Percentiles rank a stretch among this genome's conserved stretches.
Conservation (phyloP, 2,888 invertebrate genomes). For the Pterostichus madidus region DNA sequence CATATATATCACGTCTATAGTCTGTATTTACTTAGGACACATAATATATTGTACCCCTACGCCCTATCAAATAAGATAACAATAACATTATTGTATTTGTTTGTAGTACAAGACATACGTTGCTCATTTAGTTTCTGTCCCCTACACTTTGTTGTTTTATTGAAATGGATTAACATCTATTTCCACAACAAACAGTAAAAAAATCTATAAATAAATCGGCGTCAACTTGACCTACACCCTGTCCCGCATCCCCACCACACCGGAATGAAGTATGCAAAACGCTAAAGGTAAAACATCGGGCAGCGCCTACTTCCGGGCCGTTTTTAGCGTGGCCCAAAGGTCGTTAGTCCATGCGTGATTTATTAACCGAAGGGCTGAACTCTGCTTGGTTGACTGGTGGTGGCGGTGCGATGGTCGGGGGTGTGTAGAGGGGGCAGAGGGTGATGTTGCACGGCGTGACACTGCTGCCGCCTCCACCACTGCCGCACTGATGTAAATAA, state of each 20-base stretch:
- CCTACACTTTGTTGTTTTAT: too few relatives aligned
- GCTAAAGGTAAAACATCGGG: conserved; percentile 42
- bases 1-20: too few relatives aligned
- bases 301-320: conserved; percentile 44
- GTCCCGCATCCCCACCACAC: neutral
- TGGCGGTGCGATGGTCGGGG: neutral
- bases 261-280: conserved; percentile 57
- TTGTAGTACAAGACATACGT: too few relatives aligned
- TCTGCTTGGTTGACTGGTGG: conserved; percentile 15
- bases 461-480: too few relatives aligned
- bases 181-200: conserved; percentile 8
- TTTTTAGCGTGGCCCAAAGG: conserved; percentile 54
- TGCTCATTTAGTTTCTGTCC: too few relatives aligned
- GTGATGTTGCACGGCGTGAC: neutral
- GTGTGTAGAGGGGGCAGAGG: neutral
- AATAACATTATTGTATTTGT: too few relatives aligned
- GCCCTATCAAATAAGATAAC: too few relatives aligned
- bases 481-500: too few relatives aligned
- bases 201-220: conserved; percentile 52
- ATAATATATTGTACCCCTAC: too few relatives aligned
- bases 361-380: conserved; percentile 56
- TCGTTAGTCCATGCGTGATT: conserved; percentile 61
- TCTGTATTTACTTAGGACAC: too few relatives aligned
- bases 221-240: conserved; percentile 6
- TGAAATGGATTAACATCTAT: too few relatives aligned